Percentiles rank a stretch among this genome's conserved stretches.
phyloP scores from a whole-genome alignment of 2,113 vertebrate genomes.

The Galeopterus variegatus region DNA sequence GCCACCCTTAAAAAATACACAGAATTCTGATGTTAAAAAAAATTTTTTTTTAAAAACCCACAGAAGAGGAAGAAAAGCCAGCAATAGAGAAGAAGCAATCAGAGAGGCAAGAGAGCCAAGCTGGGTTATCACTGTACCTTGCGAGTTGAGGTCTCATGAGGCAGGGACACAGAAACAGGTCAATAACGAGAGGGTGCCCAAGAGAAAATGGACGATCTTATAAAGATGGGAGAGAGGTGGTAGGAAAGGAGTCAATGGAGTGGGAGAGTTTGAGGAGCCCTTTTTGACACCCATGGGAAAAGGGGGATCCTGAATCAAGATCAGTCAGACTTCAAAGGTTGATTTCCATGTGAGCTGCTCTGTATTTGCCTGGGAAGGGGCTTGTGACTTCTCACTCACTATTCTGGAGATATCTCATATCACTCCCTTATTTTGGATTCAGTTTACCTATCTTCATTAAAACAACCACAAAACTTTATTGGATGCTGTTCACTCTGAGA shows the following conservation, averaged over 20 bases:
- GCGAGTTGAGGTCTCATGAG: not conserved
- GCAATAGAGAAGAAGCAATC: not conserved
- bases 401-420: not conserved
- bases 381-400: not conserved
- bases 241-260: not conserved
- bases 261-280: not conserved
- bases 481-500: not conserved
- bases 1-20: too few species aligned
- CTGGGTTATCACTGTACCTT: not conserved
- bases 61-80: not conserved
- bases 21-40: too few species aligned
- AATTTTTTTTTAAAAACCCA: too few species aligned
- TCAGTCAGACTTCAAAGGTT: not conserved
- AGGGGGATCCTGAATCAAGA: not conserved
- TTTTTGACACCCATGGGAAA: not conserved
- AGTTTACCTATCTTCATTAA: not conserved
- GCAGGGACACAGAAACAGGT: not conserved
- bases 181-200: not conserved
- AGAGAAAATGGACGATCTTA: not conserved
- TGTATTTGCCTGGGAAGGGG: not conserved
- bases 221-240: not conserved
- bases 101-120: not conserved
- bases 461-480: not conserved
- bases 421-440: slow-evolving; percentile 36
- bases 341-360: not conserved